Evolutionary conservation across 2,888 invertebrate genomes (phyloP).

Genomic region (Agriotes lineatus): DNA sequence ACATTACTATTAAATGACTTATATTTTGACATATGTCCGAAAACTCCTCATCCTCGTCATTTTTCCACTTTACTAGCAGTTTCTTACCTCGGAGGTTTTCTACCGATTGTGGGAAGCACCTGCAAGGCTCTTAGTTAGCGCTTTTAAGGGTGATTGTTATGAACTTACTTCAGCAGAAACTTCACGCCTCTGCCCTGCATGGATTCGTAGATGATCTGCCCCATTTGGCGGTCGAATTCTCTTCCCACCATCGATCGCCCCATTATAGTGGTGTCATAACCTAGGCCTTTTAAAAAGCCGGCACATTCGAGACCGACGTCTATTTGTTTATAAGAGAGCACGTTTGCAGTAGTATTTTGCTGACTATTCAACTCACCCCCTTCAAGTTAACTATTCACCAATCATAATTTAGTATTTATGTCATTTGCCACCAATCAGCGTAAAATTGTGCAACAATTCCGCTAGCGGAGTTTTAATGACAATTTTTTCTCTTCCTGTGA

Average conservation of each 20-base stretch:
- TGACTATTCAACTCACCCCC: too few relatives aligned
- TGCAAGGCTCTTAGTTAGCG: slow-evolving; percentile 45
- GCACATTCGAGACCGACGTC: slow-evolving; percentile 96
- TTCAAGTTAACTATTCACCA: too few relatives aligned
- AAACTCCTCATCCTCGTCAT: slow-evolving; percentile 62
- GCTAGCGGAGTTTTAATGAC: too few relatives aligned
- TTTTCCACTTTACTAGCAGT: slow-evolving; percentile 77
- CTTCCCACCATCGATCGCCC: slow-evolving; percentile 88
- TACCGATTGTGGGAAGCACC: slow-evolving; percentile 78
- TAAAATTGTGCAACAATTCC: too few relatives aligned
- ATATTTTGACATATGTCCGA: too few relatives aligned
- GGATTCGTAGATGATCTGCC: slow-evolving; percentile 80
- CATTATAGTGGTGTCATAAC: slow-evolving; percentile 89
- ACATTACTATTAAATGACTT: too few relatives aligned
- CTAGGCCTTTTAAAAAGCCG: slow-evolving; percentile 90
- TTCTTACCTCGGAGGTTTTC: slow-evolving; percentile 78
- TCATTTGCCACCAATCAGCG: too few relatives aligned
- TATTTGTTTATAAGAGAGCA: slow-evolving; percentile 61
- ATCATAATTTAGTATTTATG: too few relatives aligned
- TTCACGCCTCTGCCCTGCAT: slow-evolving; percentile 85
- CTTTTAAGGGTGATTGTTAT: too few relatives aligned
- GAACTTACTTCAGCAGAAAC: slow-evolving; percentile 73
- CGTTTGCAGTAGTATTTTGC: too few relatives aligned
- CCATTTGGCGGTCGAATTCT: slow-evolving; percentile 96
- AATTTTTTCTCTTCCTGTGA: too few relatives aligned